Evolutionary conservation across 2,888 invertebrate genomes (phyloP).

Genomic region (Crematogaster levior): DNA sequence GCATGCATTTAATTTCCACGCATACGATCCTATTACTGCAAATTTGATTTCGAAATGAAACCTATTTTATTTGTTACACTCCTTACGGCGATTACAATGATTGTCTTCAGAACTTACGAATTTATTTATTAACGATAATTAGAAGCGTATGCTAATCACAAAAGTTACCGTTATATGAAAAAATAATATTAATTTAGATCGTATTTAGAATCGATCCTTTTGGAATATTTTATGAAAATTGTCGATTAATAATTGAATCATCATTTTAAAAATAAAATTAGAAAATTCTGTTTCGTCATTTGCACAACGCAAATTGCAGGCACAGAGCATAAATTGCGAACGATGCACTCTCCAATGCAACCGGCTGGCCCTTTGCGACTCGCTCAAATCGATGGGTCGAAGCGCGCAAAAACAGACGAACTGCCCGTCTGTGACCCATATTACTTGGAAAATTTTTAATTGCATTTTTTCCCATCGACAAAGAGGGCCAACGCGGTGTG

Average conservation of each 20-base stretch:
- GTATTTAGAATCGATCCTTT: neutral
- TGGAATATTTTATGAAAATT: neutral
- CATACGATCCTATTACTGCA: neutral
- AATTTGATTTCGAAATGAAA: neutral
- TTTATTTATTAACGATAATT: neutral
- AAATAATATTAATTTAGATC: neutral
- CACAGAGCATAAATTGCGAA: slow-evolving; percentile 10
- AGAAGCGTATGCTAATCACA: neutral
- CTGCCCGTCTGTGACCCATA: slow-evolving; percentile 67
- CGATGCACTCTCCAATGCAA: neutral
- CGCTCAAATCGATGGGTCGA: slow-evolving; percentile 52
- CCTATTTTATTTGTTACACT: neutral
- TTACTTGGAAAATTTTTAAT: slow-evolving; percentile 74
- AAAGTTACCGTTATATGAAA: neutral
- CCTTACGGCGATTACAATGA: neutral
- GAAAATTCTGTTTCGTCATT: neutral
- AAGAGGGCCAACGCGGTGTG: slow-evolving; percentile 56
- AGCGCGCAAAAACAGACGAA: slow-evolving; percentile 35
- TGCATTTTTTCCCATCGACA: slow-evolving; percentile 72
- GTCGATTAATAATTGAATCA: neutral
- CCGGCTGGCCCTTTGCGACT: slow-evolving; percentile 44
- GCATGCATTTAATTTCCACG: slow-evolving; percentile 31
- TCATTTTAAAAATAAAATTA: slow-evolving; percentile 8
- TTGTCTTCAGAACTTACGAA: neutral
- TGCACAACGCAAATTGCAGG: neutral